Evolutionary conservation across 1,140 invertebrate species (phyloP).

Genomic region (Adelges cooleyi): DNA sequence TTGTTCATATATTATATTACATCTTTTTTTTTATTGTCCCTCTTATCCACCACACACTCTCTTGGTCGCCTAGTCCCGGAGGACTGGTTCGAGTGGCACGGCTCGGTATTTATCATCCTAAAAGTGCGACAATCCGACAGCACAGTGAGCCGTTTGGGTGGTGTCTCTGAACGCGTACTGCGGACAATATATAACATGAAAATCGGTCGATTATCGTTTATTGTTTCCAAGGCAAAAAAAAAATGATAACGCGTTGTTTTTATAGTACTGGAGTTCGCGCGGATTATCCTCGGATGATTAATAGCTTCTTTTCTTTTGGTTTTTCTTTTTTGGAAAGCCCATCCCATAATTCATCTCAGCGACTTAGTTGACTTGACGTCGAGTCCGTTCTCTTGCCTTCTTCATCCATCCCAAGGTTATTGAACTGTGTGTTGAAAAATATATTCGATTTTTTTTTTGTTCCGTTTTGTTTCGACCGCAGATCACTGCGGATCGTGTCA

Average conservation of each 20-base stretch:
- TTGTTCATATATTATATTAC: too few relatives aligned
- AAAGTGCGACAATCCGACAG: too few relatives aligned
- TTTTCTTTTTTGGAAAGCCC: not conserved
- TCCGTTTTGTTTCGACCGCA: not conserved
- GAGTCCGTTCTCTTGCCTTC: not conserved
- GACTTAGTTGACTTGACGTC: constrained; percentile 20
- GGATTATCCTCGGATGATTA: constrained; percentile 27
- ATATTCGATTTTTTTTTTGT: constrained; percentile 24
- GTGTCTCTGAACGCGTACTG: too few relatives aligned
- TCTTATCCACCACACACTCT: too few relatives aligned
- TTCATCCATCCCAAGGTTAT: constrained; percentile 1
- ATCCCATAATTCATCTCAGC: constrained; percentile 12
- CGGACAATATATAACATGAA: not conserved
- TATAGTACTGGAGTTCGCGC: constrained; percentile 5
- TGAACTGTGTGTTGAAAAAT: constrained; percentile 21
- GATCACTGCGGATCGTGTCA: constrained; percentile 13
- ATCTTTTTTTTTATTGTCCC: too few relatives aligned
- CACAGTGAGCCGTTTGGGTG: too few relatives aligned
- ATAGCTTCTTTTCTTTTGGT: constrained; percentile 14
- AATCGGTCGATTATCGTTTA: constrained; percentile 26
- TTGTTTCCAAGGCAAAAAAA: constrained; percentile 25
- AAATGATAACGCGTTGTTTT: constrained; percentile 25
- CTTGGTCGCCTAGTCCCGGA: too few relatives aligned
- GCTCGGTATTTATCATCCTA: constrained; percentile 1
- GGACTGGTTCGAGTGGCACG: not conserved